These are phyloP conservation scores for Tringa solitaria DNA, from an alignment of 2,113 vertebrate genomes.

Conservation along the genomic window DNA sequence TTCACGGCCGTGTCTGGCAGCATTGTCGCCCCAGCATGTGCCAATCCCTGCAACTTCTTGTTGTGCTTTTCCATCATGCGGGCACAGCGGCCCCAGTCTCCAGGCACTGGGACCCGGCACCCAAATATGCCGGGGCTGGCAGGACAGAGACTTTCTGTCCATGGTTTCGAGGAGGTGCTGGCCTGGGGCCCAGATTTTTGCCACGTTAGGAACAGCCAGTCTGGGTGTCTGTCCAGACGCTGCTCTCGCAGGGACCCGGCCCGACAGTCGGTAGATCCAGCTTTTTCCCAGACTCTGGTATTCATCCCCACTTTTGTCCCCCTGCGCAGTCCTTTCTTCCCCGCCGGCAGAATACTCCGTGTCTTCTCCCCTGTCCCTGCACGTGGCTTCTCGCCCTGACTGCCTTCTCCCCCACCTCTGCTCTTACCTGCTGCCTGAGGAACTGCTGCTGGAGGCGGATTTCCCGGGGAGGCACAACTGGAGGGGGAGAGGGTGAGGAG, in stretches of 20 bases:
- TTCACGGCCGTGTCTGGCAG: background rate
- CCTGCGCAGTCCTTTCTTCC: background rate
- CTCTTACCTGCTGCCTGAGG: background rate
- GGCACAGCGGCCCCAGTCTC: background rate
- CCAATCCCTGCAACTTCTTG: background rate
- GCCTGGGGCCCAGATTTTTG: conserved; percentile 1
- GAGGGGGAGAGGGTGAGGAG: background rate
- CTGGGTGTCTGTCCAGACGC: background rate
- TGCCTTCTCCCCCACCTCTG: background rate
- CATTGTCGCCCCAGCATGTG: background rate
- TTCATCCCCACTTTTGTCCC: background rate
- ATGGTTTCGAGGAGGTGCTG: background rate
- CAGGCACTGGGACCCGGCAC: background rate
- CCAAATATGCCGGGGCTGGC: background rate
- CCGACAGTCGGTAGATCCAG: background rate
- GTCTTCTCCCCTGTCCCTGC: background rate
- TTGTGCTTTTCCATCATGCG: background rate
- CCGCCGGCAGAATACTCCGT: background rate
- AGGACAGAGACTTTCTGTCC: background rate
- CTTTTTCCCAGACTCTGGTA: conserved; percentile 22
- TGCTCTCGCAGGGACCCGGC: background rate
- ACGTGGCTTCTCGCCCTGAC: background rate
- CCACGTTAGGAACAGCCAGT: background rate
- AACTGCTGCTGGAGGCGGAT: background rate
- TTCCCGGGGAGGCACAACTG: background rate